These are phyloP conservation scores for Chaetorhynchus papuensis DNA, from an alignment of 2,113 vertebrate genomes.

Conservation along the genomic window DNA sequence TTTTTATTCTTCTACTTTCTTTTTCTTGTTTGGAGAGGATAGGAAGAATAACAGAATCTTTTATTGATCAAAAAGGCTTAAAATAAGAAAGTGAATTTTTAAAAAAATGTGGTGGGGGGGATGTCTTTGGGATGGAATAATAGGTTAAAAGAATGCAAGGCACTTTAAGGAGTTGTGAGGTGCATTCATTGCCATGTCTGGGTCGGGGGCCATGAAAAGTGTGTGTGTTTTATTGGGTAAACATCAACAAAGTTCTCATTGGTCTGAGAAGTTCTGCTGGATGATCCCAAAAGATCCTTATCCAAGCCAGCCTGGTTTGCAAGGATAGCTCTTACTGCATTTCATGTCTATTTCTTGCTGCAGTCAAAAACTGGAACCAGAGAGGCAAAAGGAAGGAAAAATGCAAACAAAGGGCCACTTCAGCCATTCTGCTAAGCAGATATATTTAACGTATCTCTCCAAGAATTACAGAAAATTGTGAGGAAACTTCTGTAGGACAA, in stretches of 20 bases:
- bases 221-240: not conserved
- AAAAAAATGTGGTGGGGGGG: rapidly evolving
- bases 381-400: not conserved
- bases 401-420: not conserved
- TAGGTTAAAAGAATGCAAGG: not conserved
- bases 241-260: not conserved
- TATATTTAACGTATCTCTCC: not conserved
- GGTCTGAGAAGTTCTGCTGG: not conserved
- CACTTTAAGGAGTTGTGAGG: not conserved
- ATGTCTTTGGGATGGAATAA: not conserved
- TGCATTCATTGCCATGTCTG: not conserved
- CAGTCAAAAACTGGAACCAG: not conserved
- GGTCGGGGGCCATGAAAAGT: not conserved
- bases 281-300: not conserved
- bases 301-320: not conserved
- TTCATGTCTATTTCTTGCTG: not conserved
- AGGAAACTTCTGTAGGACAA: not conserved
- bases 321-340: not conserved
- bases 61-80: not conserved
- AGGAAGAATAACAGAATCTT: not conserved
- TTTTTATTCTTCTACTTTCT: not conserved
- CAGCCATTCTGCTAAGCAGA: not conserved
- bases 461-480: not conserved
- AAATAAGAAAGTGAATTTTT: not conserved
- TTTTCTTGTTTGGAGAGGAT: not conserved